Evolutionary conservation across 1,140 invertebrate genomes (phyloP), one percentile per base, ranked within the genome.

Genomic region (Mycetomoellerius zeteki): DNA sequence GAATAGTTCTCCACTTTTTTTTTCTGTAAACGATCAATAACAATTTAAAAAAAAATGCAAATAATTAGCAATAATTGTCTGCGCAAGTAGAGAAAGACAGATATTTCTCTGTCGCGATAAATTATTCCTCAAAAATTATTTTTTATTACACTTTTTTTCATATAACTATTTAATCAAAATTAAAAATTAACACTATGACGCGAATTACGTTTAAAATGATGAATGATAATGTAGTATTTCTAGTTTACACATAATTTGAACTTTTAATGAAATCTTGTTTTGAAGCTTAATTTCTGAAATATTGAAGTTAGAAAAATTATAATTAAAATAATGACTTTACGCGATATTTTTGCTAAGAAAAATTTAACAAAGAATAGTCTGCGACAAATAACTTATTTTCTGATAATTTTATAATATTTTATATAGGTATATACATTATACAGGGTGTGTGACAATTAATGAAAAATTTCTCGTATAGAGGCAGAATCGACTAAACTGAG

Each of bases 261-360:
- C 1, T 73, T n/a, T 30, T 52, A 21, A 54, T 33, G 21, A 33
- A 75, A 75, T 73, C 5, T 75, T 30, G 12, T 54, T 75, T 33
- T 43, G 3, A 14, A 33, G 3, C 3, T 56, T 56, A 21, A 27
- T 21, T 30, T 33, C 27, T 24, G 12, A 58, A 33, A 58, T 75
- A 21, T 54, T 19, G 0, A 54, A 37, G n/a, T 58, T 58, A 33
- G 16, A 71, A 72, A 7, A 75, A 47, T 71, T 8, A 16, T 7
- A 4, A 2, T 5, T 37, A 37, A 37, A 37, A 75, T 47, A 56
- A 33, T 54, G 14, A 33, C 27, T 3, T 30, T 56, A 0, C 19
- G 19, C 0, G n/a, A 37, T 1, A n/a, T 37, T 27, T 24, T 30
- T 2, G 3, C 4, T 10, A 7, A 72, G 69, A 37, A 60, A 76